Evolutionary conservation across 1,140 invertebrate species (phyloP), one percentile per base, ranked within the genome.

Genomic region (Zaprionus tsacasi): DNA sequence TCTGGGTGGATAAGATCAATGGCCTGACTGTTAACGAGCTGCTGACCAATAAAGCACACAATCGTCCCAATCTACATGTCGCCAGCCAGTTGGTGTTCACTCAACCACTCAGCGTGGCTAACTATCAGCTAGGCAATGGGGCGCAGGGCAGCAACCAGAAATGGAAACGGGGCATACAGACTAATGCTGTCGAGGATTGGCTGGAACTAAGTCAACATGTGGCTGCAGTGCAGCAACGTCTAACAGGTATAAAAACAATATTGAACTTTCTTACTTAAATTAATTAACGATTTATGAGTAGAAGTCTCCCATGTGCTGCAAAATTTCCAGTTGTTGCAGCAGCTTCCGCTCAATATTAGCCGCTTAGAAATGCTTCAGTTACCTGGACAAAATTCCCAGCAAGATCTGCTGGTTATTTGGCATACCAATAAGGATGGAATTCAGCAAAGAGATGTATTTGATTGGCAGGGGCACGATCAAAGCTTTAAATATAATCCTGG

Each of bases 1-100:
- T 92, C 1, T 74, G 75, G 68, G 80, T 81, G 12, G 80, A 92
- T 30, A 36, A n/a, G 1, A 78, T 92, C 10, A 92, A 92, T 71
- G 76, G 64, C 1, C 25, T 79, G 3, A n/a, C 33, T 11, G 77
- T 92, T 0, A 73, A 90, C 13, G 77, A 82, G 5, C 77, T 92
- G 13, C 58, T 87, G 30, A 35, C 10, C 0, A 91, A 89, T 55
- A 90, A 89, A 38, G 85, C 85, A 1, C 59, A 70, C 10, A 81
- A 89, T 63, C 71, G 65, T 11, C 85, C 78, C 1, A 81, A 83
- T 72, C 72, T 90, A 6, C 86, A 78, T 56, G 76, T 92, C 0
- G 58, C 78, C 8, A 80, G 81, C n/a, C 60, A 86, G 36, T 52
- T 92, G 45, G 48, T 91, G 0, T 92, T 92, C 21, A 75, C 71